phyloP scores from a whole-genome alignment of 2,113 vertebrate species.

The Cynoglossus semilaevis region DNA sequence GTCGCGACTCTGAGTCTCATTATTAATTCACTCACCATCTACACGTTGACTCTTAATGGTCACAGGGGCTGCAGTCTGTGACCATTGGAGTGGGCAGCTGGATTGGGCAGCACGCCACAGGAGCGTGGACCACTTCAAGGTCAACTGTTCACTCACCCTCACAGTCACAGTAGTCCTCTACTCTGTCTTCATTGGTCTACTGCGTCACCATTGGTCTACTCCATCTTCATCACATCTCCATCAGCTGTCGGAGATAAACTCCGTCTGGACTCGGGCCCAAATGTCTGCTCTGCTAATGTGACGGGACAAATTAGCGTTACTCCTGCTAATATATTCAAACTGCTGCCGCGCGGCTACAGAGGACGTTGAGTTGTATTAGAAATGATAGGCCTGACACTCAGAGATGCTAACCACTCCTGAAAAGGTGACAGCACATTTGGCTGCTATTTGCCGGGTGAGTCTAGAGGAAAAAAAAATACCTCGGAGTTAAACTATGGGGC shows the following conservation, averaged over 20 bases:
- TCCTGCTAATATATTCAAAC: slow-evolving; percentile 64
- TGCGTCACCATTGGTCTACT: background rate
- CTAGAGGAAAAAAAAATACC: slow-evolving; percentile 31
- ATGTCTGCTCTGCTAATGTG: slow-evolving; percentile 54
- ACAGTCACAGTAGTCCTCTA: no score
- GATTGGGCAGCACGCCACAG: no score
- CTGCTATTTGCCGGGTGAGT: slow-evolving; percentile 60
- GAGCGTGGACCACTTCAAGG: no score
- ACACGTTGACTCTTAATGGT: no score
- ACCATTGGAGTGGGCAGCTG: no score
- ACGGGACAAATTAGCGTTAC: slow-evolving; percentile 73
- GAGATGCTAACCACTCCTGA: slow-evolving; percentile 72
- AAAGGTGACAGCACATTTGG: slow-evolving; percentile 73
- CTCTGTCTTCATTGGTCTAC: background rate
- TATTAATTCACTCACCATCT: no score
- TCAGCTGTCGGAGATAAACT: slow-evolving; percentile 27
- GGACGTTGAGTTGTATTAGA: slow-evolving; percentile 68
- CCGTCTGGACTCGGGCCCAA: slow-evolving; percentile 35
- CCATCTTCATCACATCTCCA: slow-evolving; percentile 16
- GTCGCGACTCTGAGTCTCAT: no score
- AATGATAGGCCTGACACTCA: slow-evolving; percentile 69
- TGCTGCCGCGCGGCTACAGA: slow-evolving; percentile 44
- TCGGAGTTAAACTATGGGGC: slow-evolving; percentile 54
- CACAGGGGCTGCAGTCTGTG: no score
- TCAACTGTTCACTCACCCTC: no score